These are phyloP conservation scores for Leptothorax acervorum DNA, from an alignment of 2,888 invertebrate genomes.

Conservation along the genomic window DNA sequence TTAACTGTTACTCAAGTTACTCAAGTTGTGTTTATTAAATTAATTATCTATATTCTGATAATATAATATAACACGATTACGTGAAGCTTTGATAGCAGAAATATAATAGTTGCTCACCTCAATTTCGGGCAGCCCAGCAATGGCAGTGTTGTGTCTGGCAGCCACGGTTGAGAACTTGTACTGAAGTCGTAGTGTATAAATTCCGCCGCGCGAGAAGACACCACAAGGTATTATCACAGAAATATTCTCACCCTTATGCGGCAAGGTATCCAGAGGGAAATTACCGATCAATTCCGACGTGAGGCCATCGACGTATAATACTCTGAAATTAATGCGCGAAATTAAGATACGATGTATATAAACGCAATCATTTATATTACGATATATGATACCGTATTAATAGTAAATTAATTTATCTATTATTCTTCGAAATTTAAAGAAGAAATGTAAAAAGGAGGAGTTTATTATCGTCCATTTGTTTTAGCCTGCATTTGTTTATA, in stretches of 20 bases:
- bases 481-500: background rate
- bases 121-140: constrained; percentile 68
- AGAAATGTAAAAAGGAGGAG: background rate
- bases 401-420: background rate
- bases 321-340: constrained; percentile 77
- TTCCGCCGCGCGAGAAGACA: constrained; percentile 91
- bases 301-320: constrained; percentile 86
- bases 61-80: background rate
- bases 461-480: background rate
- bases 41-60: background rate
- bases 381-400: background rate
- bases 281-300: constrained; percentile 83
- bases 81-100: background rate
- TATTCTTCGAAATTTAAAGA: background rate
- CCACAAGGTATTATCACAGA: constrained; percentile 89
- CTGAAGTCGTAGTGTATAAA: constrained; percentile 87
- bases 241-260: constrained; percentile 77
- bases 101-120: constrained; percentile 70
- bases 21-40: background rate
- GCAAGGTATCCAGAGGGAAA: constrained; percentile 76
- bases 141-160: constrained; percentile 75
- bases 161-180: constrained; percentile 75
- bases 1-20: background rate
- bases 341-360: background rate
- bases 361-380: background rate